Percentiles rank a stretch among this genome's conserved stretches.
Evolutionary conservation across 2,113 vertebrate species (phyloP).

Genomic region (Hipposideros armiger): DNA sequence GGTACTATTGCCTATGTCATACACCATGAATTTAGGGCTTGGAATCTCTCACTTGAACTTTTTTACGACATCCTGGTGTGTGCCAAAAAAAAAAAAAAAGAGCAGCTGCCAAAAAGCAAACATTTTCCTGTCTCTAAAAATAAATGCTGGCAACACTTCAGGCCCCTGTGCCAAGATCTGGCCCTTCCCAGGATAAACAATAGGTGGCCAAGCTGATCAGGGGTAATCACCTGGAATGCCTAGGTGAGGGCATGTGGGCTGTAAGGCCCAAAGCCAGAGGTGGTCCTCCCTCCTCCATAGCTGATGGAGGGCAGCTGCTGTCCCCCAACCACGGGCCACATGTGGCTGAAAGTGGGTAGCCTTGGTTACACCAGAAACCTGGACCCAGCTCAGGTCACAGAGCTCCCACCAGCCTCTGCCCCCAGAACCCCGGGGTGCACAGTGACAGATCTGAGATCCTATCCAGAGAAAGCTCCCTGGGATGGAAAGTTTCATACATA

Average conservation of each 20-base stretch:
- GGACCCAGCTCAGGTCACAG: not conserved
- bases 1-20: constrained; percentile 4
- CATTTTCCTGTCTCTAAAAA: constrained; percentile 83
- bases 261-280: not conserved
- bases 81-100: constrained; percentile 54
- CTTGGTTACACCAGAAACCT: constrained; percentile 19
- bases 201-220: constrained; percentile 42
- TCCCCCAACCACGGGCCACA: not conserved
- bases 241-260: not conserved
- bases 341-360: not conserved
- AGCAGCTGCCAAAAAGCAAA: constrained; percentile 75
- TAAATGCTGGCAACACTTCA: constrained; percentile 73
- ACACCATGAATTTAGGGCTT: constrained; percentile 53
- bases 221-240: not conserved
- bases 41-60: constrained; percentile 72
- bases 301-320: not conserved
- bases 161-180: constrained; percentile 64
- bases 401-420: not conserved
- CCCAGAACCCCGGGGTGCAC: not conserved
- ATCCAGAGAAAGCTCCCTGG: not conserved
- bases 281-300: not conserved
- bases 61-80: constrained; percentile 54
- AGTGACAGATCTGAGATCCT: not conserved
- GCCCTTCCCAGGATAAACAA: constrained; percentile 74
- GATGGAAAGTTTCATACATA: not conserved